Base-by-base conservation (phyloP, 1,140 invertebrate genomes). In the Scaptomyza pallida region DNA sequence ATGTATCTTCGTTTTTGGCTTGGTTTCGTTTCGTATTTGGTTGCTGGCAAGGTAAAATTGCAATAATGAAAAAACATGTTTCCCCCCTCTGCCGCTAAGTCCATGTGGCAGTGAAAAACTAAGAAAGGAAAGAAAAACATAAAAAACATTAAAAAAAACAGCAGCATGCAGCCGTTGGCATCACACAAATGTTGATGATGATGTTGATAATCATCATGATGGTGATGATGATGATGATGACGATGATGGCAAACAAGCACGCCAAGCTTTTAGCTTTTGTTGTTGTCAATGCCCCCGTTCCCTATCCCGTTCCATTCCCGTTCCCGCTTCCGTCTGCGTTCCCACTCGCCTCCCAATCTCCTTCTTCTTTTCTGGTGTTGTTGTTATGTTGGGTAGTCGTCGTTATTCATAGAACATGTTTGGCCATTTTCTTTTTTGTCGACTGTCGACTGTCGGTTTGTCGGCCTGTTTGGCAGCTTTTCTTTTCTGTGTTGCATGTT, bases 331-430 rank as follows among this genome's bases (percentile, higher is more conserved):
- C 2, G 23, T 26, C 23, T 26, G 23, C 23, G 23, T 61, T 26
- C 1, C 48, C 17, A 30, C 65, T 62, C 23, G 23, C 60, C 41
- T 19, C n/a, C 57, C 45, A 13, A 19, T 13, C 59, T 21, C 9
- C 37, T 6, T 21, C 5, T 3, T 9, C 30, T 15, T 10, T 6
- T n/a, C 26, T 15, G 1, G 21, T 37, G 23, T 15, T 54, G 23
- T 41, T 60, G 44, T 13, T n/a, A n/a, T n/a, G n/a, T 21, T 50
- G 35, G 30, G 51, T 55, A 52, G 19, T 51, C 26, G 56, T 68
- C 80, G 72, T 78, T 77, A 77, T 80, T 77, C 77, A 80, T 81
- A 88, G 81, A 86, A 86, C 82, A 88, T 86, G 82, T 88, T 86
- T 86, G 82, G 81, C 81, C 78, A 88, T 88, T 86, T 86, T 86